These are phyloP conservation scores for Synergus itoensis DNA, from an alignment of 2,888 invertebrate species.

Conservation along the genomic window DNA sequence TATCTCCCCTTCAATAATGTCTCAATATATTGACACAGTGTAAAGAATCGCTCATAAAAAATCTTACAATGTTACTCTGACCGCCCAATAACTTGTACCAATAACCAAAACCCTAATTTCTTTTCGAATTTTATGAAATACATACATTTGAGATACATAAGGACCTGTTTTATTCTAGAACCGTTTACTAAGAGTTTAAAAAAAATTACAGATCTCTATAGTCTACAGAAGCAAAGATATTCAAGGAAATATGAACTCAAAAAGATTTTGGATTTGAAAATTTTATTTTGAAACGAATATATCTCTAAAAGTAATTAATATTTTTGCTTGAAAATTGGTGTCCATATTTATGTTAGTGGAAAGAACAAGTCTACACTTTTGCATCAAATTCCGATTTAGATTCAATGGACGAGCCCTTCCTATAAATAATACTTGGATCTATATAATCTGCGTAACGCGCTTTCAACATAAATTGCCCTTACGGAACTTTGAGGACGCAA, in stretches of 20 bases:
- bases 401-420: not conserved
- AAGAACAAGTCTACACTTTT: conserved; percentile 1
- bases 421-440: conserved; percentile 2
- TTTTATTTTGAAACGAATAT: not conserved
- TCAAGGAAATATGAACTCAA: not conserved
- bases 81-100: not conserved
- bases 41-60: conserved; percentile 4
- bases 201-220: not conserved
- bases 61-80: not conserved
- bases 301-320: not conserved
- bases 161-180: not conserved
- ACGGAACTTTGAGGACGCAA: conserved; percentile 34
- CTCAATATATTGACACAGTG: conserved; percentile 32
- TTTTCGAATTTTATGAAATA: not conserved
- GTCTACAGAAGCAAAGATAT: not conserved
- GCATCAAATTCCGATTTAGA: not conserved
- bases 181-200: not conserved
- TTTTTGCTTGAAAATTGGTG: not conserved
- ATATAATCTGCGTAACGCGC: conserved; percentile 28
- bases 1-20: conserved; percentile 29
- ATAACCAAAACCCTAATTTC: not conserved
- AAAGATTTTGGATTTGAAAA: not conserved
- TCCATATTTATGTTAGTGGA: not conserved
- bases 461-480: conserved; percentile 32
- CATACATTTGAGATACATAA: not conserved